These are phyloP conservation scores for Pammene fasciana DNA, from an alignment of 2,888 invertebrate species.

Conservation along the genomic window DNA sequence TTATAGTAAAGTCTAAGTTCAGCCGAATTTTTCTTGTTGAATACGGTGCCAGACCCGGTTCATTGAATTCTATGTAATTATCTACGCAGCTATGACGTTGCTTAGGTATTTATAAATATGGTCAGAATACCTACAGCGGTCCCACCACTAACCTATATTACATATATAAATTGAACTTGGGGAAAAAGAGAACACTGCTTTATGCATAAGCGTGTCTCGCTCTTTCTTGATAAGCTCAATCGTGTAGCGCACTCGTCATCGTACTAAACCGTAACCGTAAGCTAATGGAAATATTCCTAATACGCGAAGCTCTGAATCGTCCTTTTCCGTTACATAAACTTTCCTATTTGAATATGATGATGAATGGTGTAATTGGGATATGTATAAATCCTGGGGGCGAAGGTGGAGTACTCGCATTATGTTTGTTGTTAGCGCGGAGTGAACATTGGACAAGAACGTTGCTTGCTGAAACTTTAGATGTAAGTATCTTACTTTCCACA, in stretches of 20 bases:
- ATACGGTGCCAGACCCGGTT: conserved; percentile 31
- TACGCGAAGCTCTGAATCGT: conserved; percentile 32
- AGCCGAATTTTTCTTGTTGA: conserved; percentile 11
- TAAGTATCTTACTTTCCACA: conserved; percentile 22
- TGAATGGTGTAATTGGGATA: conserved; percentile 33
- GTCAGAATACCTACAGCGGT: conserved; percentile 21
- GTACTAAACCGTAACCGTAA: conserved; percentile 12
- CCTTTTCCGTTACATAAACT: conserved; percentile 33
- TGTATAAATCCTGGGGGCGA: conserved; percentile 34
- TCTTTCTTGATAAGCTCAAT: conserved; percentile 25
- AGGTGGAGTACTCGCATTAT: conserved; percentile 16
- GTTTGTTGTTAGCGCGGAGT: conserved; percentile 22
- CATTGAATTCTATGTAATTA: conserved; percentile 35
- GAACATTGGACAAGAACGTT: background rate
- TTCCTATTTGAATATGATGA: conserved; percentile 39
- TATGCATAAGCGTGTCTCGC: conserved; percentile 29
- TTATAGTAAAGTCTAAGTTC: conserved; percentile 3
- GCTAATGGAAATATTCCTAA: conserved; percentile 37
- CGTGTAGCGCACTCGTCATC: conserved; percentile 26
- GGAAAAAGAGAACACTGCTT: conserved; percentile 27
- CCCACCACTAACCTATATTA: conserved; percentile 15
- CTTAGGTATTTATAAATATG: conserved; percentile 30
- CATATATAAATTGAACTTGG: conserved; percentile 8
- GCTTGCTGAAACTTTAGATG: conserved; percentile 19
- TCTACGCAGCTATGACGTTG: conserved; percentile 33